Conservation (phyloP, 2,797 vertebrate species). For the Lepus townsendii region DNA sequence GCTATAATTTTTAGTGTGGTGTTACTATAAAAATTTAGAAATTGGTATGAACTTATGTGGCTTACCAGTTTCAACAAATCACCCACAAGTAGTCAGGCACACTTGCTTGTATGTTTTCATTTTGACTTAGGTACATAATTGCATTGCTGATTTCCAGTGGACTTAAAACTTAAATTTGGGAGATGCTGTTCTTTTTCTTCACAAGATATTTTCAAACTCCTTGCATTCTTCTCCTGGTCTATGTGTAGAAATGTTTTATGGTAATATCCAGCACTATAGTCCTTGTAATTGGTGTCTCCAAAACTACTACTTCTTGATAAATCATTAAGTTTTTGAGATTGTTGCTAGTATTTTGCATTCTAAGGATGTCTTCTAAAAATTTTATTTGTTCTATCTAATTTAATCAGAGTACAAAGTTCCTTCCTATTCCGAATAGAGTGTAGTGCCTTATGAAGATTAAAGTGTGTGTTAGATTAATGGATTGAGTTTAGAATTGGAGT, state of each 20-base stretch:
- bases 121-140: constrained; percentile 36
- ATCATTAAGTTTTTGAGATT: constrained; percentile 25
- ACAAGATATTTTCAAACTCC: constrained; percentile 11
- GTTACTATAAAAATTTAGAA: not conserved
- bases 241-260: not conserved
- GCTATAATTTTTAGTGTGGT: constrained; percentile 38
- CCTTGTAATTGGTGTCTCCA: not conserved
- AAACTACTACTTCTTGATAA: constrained; percentile 39
- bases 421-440: not conserved
- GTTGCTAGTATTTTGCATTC: constrained; percentile 5
- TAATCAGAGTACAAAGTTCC: constrained; percentile 6
- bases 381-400: constrained; percentile 3
- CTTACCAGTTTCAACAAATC: constrained; percentile 38
- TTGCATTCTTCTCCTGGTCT: not conserved
- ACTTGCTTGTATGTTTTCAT: not conserved
- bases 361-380: constrained; percentile 9
- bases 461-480: constrained; percentile 43
- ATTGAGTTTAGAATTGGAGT: constrained; percentile 33
- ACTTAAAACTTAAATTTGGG: not conserved
- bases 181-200: not conserved
- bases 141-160: constrained; percentile 14
- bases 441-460: not conserved
- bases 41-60: not conserved
- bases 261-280: constrained; percentile 26
- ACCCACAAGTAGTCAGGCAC: not conserved